Percentiles rank a stretch among this genome's conserved stretches.
phyloP scores from a whole-genome alignment of 64 coral and sea anemone genomes.

The Dendronephthya gigantea region DNA sequence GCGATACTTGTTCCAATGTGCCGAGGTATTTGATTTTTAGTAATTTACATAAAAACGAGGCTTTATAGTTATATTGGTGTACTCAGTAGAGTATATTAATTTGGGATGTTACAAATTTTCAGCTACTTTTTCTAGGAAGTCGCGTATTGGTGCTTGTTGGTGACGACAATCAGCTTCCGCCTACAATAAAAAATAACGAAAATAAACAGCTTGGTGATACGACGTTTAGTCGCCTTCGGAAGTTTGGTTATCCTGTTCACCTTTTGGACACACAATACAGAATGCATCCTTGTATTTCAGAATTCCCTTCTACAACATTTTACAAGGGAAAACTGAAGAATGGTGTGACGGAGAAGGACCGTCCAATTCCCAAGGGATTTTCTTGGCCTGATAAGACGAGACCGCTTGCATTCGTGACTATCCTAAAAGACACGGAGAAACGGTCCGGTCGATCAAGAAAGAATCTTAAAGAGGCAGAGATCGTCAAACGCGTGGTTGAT shows the following conservation, averaged over 20 bases:
- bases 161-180: constrained; percentile 63
- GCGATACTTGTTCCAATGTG: constrained; percentile 39
- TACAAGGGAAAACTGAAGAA: constrained; percentile 48
- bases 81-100: no score
- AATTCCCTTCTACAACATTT: constrained; percentile 55
- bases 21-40: no score
- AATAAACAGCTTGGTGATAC: neutral
- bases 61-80: no score
- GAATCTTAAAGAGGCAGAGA: constrained; percentile 36
- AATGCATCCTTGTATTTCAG: constrained; percentile 68
- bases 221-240: neutral
- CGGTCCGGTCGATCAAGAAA: constrained; percentile 32
- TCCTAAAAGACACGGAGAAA: constrained; percentile 20
- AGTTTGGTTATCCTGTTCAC: neutral
- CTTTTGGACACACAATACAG: constrained; percentile 61
- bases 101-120: neutral
- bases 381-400: constrained; percentile 39
- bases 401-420: constrained; percentile 51
- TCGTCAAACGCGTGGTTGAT: constrained; percentile 32
- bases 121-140: neutral
- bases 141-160: constrained; percentile 13
- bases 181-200: constrained; percentile 34
- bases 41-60: no score
- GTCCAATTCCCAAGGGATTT: constrained; percentile 47
- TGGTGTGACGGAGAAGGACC: constrained; percentile 20